These are phyloP conservation scores for Antrozous pallidus DNA, from an alignment of 2,797 vertebrate genomes.

Conservation along the genomic window DNA sequence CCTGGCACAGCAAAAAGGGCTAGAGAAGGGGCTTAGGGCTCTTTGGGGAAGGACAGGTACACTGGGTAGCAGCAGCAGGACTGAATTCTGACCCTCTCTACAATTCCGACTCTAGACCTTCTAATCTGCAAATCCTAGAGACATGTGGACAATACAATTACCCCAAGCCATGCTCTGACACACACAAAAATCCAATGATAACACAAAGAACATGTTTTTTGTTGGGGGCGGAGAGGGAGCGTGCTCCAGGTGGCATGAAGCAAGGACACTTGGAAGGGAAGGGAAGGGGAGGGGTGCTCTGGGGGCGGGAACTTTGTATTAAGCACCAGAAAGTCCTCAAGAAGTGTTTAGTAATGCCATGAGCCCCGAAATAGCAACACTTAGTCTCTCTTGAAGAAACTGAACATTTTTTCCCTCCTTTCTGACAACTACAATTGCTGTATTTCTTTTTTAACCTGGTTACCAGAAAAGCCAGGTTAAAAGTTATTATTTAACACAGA, in stretches of 20 bases:
- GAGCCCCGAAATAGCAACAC: not conserved
- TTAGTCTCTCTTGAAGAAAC: not conserved
- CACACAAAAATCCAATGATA: not conserved
- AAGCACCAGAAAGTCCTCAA: not conserved
- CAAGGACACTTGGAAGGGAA: not conserved
- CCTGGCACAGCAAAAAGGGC: not conserved
- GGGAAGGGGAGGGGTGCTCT: fast-evolving
- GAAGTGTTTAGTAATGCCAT: not conserved
- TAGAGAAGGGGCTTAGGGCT: not conserved
- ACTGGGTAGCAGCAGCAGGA: not conserved
- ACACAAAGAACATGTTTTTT: not conserved
- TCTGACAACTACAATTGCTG: not conserved
- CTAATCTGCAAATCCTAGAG: not conserved
- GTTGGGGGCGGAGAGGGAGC: not conserved
- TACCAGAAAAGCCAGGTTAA: not conserved
- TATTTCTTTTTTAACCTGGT: not conserved
- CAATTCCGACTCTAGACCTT: not conserved
- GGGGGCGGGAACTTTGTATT: not conserved
- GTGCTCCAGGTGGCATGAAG: not conserved
- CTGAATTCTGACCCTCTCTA: not conserved
- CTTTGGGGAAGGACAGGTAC: not conserved
- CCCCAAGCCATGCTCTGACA: not conserved
- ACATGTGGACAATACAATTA: not conserved
- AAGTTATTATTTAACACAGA: not conserved
- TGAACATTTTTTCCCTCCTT: not conserved